Evolutionary conservation across 2,113 vertebrate genomes (phyloP).

Genomic region (Sceloporus tristichus): DNA sequence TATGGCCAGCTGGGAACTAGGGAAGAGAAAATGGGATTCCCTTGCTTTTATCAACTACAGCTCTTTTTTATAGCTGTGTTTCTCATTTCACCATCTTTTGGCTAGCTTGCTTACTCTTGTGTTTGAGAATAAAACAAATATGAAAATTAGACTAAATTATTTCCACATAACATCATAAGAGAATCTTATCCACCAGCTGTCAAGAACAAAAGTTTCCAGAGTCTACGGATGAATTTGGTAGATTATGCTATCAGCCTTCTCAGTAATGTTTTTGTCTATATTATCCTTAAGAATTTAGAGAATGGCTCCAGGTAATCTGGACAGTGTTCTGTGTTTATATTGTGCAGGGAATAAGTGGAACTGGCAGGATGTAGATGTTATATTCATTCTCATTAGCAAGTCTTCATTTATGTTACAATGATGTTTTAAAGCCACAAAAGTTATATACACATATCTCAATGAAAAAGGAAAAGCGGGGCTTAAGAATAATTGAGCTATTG

Average conservation of each 20-base stretch:
- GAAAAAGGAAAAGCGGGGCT: constrained; percentile 34
- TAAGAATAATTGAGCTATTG: not conserved
- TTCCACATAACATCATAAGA: constrained; percentile 40
- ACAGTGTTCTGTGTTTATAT: constrained; percentile 64
- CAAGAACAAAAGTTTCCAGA: constrained; percentile 34
- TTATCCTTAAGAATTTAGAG: constrained; percentile 45
- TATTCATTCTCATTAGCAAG: constrained; percentile 58
- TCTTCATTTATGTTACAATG: constrained; percentile 61
- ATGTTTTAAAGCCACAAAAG: constrained; percentile 47
- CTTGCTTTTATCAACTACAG: not conserved
- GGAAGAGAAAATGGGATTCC: not conserved
- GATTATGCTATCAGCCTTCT: constrained; percentile 1
- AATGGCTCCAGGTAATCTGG: constrained; percentile 23
- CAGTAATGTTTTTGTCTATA: constrained; percentile 43
- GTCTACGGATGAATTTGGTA: constrained; percentile 4
- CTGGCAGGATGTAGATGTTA: constrained; percentile 59
- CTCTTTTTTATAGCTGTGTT: too few relatives aligned
- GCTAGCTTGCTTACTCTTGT: not conserved
- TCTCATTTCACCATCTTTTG: not conserved
- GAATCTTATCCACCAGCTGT: constrained; percentile 46
- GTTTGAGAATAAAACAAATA: not conserved
- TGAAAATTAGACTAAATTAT: constrained; percentile 29
- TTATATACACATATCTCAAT: constrained; percentile 32
- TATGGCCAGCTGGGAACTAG: not conserved
- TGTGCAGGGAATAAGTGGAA: constrained; percentile 66